Evolutionary conservation across 1,140 invertebrate genomes (phyloP).

Genomic region (Triops cancriformis): DNA sequence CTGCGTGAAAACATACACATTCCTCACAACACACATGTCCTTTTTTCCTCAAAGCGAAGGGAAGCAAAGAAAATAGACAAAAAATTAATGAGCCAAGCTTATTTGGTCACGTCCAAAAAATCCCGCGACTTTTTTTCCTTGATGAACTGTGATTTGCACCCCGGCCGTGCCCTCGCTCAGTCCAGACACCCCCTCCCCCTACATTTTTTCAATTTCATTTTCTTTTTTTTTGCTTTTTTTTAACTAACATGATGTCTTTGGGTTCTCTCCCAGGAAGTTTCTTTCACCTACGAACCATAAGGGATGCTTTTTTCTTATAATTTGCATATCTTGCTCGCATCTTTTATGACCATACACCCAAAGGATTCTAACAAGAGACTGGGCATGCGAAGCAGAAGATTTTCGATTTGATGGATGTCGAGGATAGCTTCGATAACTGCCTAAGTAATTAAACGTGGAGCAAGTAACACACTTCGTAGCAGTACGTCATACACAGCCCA

Average conservation of each 20-base stretch:
- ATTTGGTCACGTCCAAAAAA: constrained; percentile 5
- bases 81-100: constrained; percentile 6
- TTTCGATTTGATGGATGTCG: neutral
- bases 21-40: neutral
- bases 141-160: neutral
- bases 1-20: constrained; percentile 1
- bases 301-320: neutral
- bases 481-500: neutral
- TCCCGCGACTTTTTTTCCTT: neutral
- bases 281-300: neutral
- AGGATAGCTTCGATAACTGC: neutral
- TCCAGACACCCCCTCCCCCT: neutral
- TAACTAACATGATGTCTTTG: neutral
- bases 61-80: neutral
- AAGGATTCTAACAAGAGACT: neutral
- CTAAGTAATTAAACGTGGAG: neutral
- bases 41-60: neutral
- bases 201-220: neutral
- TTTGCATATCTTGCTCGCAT: constrained; percentile 10
- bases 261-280: neutral
- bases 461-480: neutral
- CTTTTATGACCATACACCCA: neutral
- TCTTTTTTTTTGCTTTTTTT: neutral
- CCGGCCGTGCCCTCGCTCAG: neutral
- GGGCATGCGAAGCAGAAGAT: neutral